Evolutionary conservation across 2,888 invertebrate genomes (phyloP), one percentile per base, ranked within the genome.

Genomic region (Anagyrus pseudococci): DNA sequence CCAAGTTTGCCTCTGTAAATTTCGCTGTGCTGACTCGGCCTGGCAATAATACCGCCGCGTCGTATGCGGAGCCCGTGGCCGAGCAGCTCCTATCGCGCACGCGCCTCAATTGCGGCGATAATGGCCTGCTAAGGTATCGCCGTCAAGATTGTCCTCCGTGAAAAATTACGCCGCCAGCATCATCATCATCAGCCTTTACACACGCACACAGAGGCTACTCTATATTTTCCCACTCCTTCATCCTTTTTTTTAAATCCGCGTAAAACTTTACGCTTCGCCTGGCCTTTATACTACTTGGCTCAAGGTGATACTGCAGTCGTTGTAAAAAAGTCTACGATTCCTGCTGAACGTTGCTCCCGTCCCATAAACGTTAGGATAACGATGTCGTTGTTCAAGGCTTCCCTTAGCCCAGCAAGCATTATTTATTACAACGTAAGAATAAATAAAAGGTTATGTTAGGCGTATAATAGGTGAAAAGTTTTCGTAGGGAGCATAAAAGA

Each of bases 121-220:
- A 62, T 62, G 52, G 52, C 20, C 46, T 57, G 57, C 62, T 50
- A 52, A 56, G 26, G 60, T 53, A 53, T 40, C 47, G 25, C 40
- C 26, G 60, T 48, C 54, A 47, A 60, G 59, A 59, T 29, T 15
- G 44, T 40, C 20, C 20, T n/a, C 26, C 52, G 59, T 53, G 59
- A 59, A 53, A 53, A 47, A 59, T 53, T 53, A 44, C n/a, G 17
- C 10, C 48, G n/a, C n/a, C 23, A 23, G n/a, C 25, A 17, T 29
- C n/a, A 17, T 4, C 29, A 10, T 29, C 29, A 29, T 10, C 10
- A 4, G 10, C 29, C 29, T 29, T 10, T 29, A 7, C 10, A 7
- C 10, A 10, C 10, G 29, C 29, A 10, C 6, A 4, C 29, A 7
- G 29, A 13, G 10, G 10, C 15, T 37, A 13, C 15, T 37, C 15